Conservation (phyloP, 2,113 vertebrate genomes). For the Numenius arquata region DNA sequence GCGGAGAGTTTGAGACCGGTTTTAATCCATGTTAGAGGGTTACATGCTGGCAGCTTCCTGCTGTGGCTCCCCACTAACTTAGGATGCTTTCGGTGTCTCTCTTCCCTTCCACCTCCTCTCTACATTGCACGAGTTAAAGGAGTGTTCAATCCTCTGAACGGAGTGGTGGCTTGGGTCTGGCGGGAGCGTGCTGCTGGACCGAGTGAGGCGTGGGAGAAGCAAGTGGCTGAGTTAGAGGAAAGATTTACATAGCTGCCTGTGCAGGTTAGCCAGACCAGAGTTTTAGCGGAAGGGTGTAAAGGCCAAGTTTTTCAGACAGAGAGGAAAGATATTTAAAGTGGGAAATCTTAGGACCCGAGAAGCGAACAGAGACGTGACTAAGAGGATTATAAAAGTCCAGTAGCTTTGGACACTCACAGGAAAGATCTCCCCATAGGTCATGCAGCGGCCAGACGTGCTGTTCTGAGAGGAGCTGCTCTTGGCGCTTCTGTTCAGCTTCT, state of each 20-base stretch:
- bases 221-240: background rate
- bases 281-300: background rate
- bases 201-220: background rate
- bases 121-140: accelerated
- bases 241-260: background rate
- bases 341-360: background rate
- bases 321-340: background rate
- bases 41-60: background rate
- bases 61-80: background rate
- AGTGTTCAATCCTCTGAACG: accelerated
- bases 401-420: background rate
- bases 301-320: background rate
- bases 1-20: background rate
- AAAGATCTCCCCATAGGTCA: accelerated
- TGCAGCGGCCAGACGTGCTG: accelerated
- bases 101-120: background rate
- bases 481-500: background rate
- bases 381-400: background rate
- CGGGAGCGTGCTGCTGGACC: accelerated
- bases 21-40: background rate
- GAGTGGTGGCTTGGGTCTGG: background rate
- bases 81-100: background rate
- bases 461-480: background rate
- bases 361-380: background rate
- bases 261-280: background rate